Percentiles rank a stretch among this genome's conserved stretches.
Conservation (phyloP, 2,113 vertebrate genomes). For the Oreochromis spilurus region DNA sequence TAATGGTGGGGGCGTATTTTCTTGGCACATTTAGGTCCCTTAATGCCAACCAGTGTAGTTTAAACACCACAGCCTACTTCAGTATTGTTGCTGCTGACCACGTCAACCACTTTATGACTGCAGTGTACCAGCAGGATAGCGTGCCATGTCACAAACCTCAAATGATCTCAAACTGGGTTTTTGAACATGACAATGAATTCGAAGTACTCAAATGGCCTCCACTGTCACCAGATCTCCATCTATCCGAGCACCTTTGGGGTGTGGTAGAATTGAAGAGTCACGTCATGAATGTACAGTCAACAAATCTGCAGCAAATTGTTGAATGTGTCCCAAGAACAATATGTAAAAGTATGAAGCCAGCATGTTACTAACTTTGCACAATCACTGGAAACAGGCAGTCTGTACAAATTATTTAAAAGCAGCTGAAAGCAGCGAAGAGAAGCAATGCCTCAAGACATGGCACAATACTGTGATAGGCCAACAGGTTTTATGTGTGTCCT, state of each 20-base stretch:
- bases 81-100: neutral
- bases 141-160: neutral
- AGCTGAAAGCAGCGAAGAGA: neutral
- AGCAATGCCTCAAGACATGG: neutral
- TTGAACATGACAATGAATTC: neutral
- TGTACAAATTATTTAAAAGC: neutral
- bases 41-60: neutral
- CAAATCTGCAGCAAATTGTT: neutral
- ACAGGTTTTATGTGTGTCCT: neutral
- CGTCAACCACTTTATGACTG: neutral
- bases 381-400: neutral
- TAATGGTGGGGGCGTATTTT: neutral
- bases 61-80: neutral
- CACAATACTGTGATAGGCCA: neutral
- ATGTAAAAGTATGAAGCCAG: neutral
- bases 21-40: neutral
- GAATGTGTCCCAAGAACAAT: neutral
- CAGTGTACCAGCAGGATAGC: neutral
- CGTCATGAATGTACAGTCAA: neutral
- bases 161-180: neutral
- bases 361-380: neutral
- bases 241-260: neutral
- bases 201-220: neutral
- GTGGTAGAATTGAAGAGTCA: neutral
- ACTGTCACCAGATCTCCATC: neutral